A percentile compares a stretch with the other conserved stretches of the same genome.
Evolutionary conservation across 1,140 invertebrate genomes (phyloP).

Genomic region (Grapholita molesta): DNA sequence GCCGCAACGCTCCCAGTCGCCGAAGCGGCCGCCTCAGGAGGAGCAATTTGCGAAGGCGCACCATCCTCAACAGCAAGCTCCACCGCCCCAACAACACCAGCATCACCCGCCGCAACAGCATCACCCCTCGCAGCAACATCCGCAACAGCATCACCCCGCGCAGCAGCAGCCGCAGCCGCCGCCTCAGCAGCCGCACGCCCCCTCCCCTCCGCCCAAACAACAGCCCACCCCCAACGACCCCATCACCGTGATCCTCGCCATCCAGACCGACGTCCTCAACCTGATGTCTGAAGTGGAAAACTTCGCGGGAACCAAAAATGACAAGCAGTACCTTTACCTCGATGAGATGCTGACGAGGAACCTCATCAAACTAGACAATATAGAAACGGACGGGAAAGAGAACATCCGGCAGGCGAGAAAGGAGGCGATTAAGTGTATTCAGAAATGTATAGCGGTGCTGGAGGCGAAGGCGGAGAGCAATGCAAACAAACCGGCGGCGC

Average conservation of each 20-base stretch:
- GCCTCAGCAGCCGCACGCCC: conserved; percentile 37
- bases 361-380: conserved; percentile 93
- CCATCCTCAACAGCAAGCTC: conserved; percentile 39
- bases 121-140: conserved; percentile 49
- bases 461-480: conserved; percentile 85
- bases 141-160: conserved; percentile 34
- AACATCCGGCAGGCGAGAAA: conserved; percentile 91
- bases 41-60: conserved; percentile 64
- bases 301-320: conserved; percentile 85
- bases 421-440: conserved; percentile 92
- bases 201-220: conserved; percentile 44
- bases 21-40: conserved; percentile 64
- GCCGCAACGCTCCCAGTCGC: conserved; percentile 68
- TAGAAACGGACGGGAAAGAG: conserved; percentile 94
- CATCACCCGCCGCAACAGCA: conserved; percentile 31
- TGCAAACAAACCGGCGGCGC: conserved; percentile 31
- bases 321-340: conserved; percentile 92
- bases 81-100: conserved; percentile 50
- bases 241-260: conserved; percentile 87
- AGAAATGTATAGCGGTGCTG: conserved; percentile 89
- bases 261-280: conserved; percentile 89
- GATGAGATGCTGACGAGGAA: conserved; percentile 97
- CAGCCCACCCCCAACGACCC: conserved; percentile 81
- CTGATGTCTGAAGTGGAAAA: conserved; percentile 88
- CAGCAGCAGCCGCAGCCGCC: conserved; percentile 53